Evolutionary conservation across 2,797 vertebrate species (phyloP).

Genomic region (Aldrovandia affinis): DNA sequence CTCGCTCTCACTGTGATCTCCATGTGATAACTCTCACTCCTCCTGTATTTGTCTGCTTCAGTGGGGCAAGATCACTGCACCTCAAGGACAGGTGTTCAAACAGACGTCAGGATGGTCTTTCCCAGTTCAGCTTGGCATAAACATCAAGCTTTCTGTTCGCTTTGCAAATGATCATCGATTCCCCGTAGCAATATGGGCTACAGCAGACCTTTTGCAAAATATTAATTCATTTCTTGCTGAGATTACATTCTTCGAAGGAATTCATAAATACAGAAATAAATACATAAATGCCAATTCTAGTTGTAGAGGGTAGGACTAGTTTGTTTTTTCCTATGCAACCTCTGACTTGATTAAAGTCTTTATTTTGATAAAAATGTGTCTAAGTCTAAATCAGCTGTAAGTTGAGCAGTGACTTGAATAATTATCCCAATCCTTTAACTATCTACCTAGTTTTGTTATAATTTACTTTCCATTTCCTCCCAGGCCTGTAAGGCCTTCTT

Average conservation of each 20-base stretch:
- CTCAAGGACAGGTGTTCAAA: background rate
- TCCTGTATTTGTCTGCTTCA: background rate
- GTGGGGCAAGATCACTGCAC: background rate
- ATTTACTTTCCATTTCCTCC: constrained; percentile 55
- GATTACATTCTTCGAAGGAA: background rate
- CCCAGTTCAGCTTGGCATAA: background rate
- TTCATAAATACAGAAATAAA: background rate
- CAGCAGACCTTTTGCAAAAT: too few species aligned
- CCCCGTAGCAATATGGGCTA: too few species aligned
- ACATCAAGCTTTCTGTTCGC: too few species aligned
- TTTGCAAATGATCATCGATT: too few species aligned
- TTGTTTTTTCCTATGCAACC: background rate
- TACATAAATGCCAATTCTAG: background rate
- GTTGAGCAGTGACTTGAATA: constrained; percentile 26
- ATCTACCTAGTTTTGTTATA: constrained; percentile 48
- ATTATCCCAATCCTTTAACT: constrained; percentile 22
- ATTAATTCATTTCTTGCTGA: too few species aligned
- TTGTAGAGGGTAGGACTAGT: background rate
- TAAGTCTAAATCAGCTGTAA: background rate
- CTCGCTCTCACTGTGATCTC: background rate
- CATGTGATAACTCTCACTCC: background rate
- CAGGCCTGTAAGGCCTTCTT: constrained; percentile 54
- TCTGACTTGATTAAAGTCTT: background rate
- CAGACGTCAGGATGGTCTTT: background rate
- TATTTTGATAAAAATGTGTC: constrained; percentile 20